These are phyloP conservation scores for Aradophagus sp. DNA, from an alignment of 1,140 invertebrate species.

Conservation along the genomic window DNA sequence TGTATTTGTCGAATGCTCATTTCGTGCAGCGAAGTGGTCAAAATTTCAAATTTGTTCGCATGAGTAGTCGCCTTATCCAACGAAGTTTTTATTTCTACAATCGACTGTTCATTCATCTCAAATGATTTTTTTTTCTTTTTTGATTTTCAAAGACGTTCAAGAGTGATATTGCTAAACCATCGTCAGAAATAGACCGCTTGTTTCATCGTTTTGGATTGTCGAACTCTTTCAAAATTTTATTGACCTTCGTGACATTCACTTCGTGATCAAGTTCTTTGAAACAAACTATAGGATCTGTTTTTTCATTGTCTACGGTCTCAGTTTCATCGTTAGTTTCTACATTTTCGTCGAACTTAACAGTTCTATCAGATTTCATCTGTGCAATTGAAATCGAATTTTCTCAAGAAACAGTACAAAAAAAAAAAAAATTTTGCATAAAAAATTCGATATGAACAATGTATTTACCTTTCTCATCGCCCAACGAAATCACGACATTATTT, in stretches of 20 bases:
- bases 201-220: background rate
- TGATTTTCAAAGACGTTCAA: too few relatives aligned
- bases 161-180: too few relatives aligned
- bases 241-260: conserved; percentile 4
- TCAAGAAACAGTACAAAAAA: too few relatives aligned
- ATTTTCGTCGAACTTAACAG: too few relatives aligned
- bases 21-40: conserved; percentile 14
- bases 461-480: conserved; percentile 1
- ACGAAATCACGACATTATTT: conserved; percentile 1
- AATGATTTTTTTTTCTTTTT: background rate
- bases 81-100: conserved; percentile 17
- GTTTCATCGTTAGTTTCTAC: too few relatives aligned
- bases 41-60: conserved; percentile 26
- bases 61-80: conserved; percentile 11
- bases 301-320: conserved; percentile 3
- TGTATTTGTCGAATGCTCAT: conserved; percentile 29
- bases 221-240: conserved; percentile 12
- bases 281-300: conserved; percentile 12
- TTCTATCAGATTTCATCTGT: too few relatives aligned
- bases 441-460: too few relatives aligned
- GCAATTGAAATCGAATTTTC: too few relatives aligned
- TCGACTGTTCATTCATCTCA: conserved; percentile 9
- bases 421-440: too few relatives aligned
- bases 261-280: conserved; percentile 11
- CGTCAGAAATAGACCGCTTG: conserved; percentile 4